Conservation (phyloP, 1,140 invertebrate species). For the Odontomachus brunneus region DNA sequence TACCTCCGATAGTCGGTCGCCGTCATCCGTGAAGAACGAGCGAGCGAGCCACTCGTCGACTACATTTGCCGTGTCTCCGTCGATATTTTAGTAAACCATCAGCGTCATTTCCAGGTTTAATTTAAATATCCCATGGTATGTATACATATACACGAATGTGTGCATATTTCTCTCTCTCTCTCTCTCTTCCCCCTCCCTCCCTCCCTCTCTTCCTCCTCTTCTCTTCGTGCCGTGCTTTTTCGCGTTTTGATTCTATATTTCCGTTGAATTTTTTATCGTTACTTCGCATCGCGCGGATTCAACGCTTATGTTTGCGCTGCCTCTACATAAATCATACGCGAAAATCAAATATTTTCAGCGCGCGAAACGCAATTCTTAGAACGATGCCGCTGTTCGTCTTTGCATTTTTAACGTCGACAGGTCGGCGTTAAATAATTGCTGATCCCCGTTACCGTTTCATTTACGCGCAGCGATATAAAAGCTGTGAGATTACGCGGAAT, state of each 20-base stretch:
- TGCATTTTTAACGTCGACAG: slow-evolving; percentile 24
- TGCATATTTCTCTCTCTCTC: background rate
- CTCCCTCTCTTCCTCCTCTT: background rate
- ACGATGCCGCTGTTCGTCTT: background rate
- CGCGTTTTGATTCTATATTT: slow-evolving; percentile 1
- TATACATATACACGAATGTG: background rate
- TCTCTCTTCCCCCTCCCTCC: background rate
- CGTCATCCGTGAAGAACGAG: background rate
- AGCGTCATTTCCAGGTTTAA: slow-evolving; percentile 10
- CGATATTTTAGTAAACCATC: background rate
- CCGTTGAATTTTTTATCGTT: slow-evolving; percentile 20
- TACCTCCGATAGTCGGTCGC: background rate
- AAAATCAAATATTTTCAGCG: slow-evolving; percentile 9
- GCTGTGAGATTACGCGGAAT: slow-evolving; percentile 24
- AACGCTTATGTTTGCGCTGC: slow-evolving; percentile 11
- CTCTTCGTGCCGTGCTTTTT: background rate
- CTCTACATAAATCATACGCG: background rate
- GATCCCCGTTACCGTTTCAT: slow-evolving; percentile 29
- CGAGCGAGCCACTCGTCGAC: background rate
- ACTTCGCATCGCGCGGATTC: background rate
- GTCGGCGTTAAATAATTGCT: slow-evolving; percentile 45
- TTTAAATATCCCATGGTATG: background rate
- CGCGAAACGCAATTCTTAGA: slow-evolving; percentile 14
- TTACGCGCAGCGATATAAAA: slow-evolving; percentile 19
- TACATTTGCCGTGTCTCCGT: background rate